Conservation (phyloP, 37 sponge, comb jelly and placozoan species). For the Ephydatia muelleri region DNA sequence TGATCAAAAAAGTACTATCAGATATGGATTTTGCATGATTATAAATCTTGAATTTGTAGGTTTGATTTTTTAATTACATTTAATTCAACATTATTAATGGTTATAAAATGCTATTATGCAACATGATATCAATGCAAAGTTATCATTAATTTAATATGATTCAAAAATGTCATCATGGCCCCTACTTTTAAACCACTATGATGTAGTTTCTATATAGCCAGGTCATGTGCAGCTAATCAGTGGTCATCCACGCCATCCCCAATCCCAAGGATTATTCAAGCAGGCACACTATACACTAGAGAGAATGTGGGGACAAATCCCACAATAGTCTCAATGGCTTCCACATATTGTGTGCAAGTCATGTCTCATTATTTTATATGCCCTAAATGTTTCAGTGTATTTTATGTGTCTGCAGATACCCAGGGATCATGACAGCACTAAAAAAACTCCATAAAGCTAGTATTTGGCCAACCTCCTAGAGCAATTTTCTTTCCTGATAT, state of each 20-base stretch:
- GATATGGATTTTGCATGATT: too few relatives aligned
- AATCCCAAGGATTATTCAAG: conserved; percentile 25
- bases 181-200: too few relatives aligned
- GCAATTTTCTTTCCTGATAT: background rate
- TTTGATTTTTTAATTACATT: too few relatives aligned
- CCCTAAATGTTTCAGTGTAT: background rate
- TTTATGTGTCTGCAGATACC: background rate
- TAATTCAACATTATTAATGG: too few relatives aligned
- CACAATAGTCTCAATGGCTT: background rate
- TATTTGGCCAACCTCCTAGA: background rate
- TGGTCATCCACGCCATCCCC: conserved; percentile 34
- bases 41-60: too few relatives aligned
- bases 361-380: background rate
- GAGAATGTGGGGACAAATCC: background rate
- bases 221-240: conserved; percentile 26
- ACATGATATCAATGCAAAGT: too few relatives aligned
- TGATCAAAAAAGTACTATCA: too few relatives aligned
- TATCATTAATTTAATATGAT: too few relatives aligned
- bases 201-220: conserved; percentile 15
- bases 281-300: conserved; percentile 31
- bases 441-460: background rate
- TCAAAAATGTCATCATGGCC: too few relatives aligned
- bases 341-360: background rate
- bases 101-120: too few relatives aligned
- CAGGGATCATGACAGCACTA: background rate